Percentiles rank a stretch among this genome's conserved stretches.
phyloP scores from a whole-genome alignment of 53 echinoderm and acorn worm species.

The Paracentrotus lividus region DNA sequence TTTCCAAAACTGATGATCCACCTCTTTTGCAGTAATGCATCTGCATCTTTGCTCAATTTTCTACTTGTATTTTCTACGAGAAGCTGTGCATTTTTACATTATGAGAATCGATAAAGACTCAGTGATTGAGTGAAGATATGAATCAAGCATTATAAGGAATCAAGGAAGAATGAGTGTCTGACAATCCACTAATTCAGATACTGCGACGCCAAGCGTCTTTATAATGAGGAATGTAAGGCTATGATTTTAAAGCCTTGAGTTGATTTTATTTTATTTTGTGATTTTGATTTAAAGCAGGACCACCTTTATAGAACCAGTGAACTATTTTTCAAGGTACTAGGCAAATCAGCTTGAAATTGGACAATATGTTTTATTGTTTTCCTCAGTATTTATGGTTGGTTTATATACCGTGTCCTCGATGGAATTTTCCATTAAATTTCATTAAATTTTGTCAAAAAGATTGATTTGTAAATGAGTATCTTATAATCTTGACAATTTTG shows the following conservation, averaged over 20 bases:
- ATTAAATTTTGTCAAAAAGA: constrained; percentile 65
- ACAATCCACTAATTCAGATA: neutral
- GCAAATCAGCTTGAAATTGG: constrained; percentile 37
- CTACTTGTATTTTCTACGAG: neutral
- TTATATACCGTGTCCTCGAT: constrained; percentile 62
- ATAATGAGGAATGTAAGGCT: neutral
- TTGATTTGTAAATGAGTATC: constrained; percentile 22
- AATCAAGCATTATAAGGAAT: neutral
- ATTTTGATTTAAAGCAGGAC: neutral
- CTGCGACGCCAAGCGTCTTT: neutral
- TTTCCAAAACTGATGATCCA: neutral
- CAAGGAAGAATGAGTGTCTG: neutral
- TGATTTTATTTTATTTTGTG: neutral
- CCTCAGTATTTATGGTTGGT: constrained; percentile 58
- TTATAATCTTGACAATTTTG: neutral
- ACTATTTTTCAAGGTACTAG: constrained; percentile 38
- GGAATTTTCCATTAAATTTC: constrained; percentile 69
- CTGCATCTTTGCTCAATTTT: constrained; percentile 13
- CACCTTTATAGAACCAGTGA: constrained; percentile 26
- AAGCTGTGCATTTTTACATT: constrained; percentile 21
- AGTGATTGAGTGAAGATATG: no score
- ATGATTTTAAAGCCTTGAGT: constrained; percentile 16
- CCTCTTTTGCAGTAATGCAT: neutral
- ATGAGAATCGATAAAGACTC: constrained; percentile 4
- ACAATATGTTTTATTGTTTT: constrained; percentile 49